phyloP scores from a whole-genome alignment of 2,888 invertebrate genomes.

The Julus scandinavius region DNA sequence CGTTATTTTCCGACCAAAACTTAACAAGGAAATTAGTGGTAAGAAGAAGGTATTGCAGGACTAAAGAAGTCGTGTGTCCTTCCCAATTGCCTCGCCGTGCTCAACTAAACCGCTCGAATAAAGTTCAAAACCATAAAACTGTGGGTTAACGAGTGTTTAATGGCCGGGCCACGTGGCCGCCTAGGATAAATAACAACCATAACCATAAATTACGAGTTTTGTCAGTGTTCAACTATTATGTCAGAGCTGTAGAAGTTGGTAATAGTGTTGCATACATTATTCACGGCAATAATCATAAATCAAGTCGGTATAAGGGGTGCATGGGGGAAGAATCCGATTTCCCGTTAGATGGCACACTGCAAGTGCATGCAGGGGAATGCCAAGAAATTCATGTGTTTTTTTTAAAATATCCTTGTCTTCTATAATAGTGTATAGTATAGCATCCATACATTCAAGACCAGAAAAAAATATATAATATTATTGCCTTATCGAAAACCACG shows the following conservation, averaged over 20 bases:
- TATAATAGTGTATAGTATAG: no score
- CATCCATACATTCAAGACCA: background rate
- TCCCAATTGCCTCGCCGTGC: background rate
- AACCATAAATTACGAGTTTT: constrained; percentile 59
- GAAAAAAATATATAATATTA: background rate
- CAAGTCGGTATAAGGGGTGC: constrained; percentile 52
- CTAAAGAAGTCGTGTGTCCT: background rate
- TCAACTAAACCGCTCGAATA: constrained; percentile 41
- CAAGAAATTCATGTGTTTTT: background rate
- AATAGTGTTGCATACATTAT: constrained; percentile 58
- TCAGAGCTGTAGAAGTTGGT: constrained; percentile 55
- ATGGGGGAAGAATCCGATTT: constrained; percentile 28
- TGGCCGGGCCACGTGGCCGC: constrained; percentile 57
- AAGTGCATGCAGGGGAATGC: background rate
- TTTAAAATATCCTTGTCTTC: no score
- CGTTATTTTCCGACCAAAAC: background rate
- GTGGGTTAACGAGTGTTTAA: constrained; percentile 58
- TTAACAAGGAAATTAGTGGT: background rate
- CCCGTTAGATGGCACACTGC: background rate
- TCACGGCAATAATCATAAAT: constrained; percentile 59
- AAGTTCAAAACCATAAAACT: constrained; percentile 56
- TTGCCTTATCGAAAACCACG: background rate
- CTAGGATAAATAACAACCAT: constrained; percentile 59
- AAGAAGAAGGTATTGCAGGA: background rate
- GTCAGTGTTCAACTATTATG: constrained; percentile 58